Percentiles rank a stretch among this genome's conserved stretches.
phyloP scores from a whole-genome alignment of 2,797 vertebrate species.

The Fistularia tabacaria region DNA sequence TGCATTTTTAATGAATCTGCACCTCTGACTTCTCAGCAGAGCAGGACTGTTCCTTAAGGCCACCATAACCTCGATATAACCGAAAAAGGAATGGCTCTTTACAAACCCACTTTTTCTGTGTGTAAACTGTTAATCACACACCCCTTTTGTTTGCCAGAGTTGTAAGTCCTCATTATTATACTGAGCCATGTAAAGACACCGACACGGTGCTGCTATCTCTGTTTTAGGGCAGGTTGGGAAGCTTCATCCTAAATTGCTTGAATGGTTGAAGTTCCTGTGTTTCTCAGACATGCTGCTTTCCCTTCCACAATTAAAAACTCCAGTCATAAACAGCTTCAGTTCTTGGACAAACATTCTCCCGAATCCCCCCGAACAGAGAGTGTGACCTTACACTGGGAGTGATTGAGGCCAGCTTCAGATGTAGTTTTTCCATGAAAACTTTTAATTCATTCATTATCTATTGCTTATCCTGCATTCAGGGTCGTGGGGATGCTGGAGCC shows the following conservation, averaged over 20 bases:
- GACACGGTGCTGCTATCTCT: slow-evolving; percentile 15
- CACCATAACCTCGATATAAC: slow-evolving; percentile 78
- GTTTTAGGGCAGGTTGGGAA: slow-evolving; percentile 2
- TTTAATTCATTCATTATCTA: no score
- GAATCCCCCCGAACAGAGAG: no score
- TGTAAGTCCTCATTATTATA: slow-evolving; percentile 37
- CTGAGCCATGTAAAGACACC: slow-evolving; percentile 5
- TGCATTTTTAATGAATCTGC: slow-evolving; percentile 82
- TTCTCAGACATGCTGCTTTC: no score
- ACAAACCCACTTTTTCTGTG: slow-evolving; percentile 34
- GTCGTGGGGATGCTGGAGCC: no score
- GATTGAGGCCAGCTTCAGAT: no score
- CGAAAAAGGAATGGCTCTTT: slow-evolving; percentile 38
- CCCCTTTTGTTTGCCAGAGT: slow-evolving; percentile 23
- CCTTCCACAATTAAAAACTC: slow-evolving; percentile 2
- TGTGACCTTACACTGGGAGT: no score
- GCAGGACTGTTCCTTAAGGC: slow-evolving; percentile 78
- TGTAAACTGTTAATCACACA: slow-evolving; percentile 47
- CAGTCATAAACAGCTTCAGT: not conserved
- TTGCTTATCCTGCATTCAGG: no score
- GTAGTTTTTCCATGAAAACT: no score
- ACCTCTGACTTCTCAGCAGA: slow-evolving; percentile 82
- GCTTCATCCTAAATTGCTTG: slow-evolving; percentile 39
- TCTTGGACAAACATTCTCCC: no score
- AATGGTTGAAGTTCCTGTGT: slow-evolving; percentile 2